Conservation (phyloP, 2,888 invertebrate species). For the Eristalis intricaria region DNA sequence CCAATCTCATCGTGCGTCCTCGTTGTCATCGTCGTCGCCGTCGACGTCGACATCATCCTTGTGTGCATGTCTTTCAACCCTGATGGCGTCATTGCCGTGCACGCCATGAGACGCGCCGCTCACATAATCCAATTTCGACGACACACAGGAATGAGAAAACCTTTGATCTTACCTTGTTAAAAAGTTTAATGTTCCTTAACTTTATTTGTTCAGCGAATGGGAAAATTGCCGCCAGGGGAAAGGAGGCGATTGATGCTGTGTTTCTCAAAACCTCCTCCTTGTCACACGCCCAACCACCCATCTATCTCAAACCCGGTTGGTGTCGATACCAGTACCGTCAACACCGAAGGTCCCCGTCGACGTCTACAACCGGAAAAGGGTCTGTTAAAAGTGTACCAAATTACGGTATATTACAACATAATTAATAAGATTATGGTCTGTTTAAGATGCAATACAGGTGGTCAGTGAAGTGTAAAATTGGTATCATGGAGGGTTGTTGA, state of each 20-base stretch:
- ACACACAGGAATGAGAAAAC: constrained; percentile 48
- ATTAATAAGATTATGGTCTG: constrained; percentile 69
- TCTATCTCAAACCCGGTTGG: not conserved
- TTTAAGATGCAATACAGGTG: constrained; percentile 61
- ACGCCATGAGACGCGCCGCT: not conserved
- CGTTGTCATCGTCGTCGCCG: too few relatives aligned
- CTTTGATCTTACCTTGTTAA: constrained; percentile 70
- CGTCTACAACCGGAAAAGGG: constrained; percentile 18
- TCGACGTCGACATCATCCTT: not conserved
- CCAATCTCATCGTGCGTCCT: not conserved
- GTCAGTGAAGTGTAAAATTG: constrained; percentile 65
- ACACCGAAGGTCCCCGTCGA: not conserved
- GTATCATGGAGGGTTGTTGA: constrained; percentile 17
- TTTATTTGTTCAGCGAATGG: constrained; percentile 66
- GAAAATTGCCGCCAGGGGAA: constrained; percentile 48
- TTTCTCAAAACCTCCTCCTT: not conserved
- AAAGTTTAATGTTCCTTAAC: constrained; percentile 68
- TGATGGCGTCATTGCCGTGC: not conserved
- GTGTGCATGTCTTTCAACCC: constrained; percentile 14
- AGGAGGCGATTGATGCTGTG: not conserved
- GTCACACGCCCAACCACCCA: not conserved
- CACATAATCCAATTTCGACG: constrained; percentile 46
- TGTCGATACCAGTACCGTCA: not conserved
- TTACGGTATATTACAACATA: constrained; percentile 65
- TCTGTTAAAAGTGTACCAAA: constrained; percentile 41